Evolutionary conservation across 2,113 vertebrate species (phyloP).

Genomic region (Datnioides undecimradiatus): DNA sequence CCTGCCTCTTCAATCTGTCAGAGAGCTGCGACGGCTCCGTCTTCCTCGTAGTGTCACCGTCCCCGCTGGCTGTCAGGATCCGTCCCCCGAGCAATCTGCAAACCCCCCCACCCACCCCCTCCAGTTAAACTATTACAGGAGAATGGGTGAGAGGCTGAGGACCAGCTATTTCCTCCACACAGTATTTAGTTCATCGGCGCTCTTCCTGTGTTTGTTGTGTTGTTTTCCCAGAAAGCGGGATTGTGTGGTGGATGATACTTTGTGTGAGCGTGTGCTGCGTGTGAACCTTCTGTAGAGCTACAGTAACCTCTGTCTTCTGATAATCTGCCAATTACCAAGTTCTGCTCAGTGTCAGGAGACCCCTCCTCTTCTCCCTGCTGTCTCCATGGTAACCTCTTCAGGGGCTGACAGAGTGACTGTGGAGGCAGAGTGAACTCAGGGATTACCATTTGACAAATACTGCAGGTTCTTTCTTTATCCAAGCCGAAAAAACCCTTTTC

Average conservation of each 20-base stretch:
- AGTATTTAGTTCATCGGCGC: constrained; percentile 5
- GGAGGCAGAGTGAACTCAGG: constrained; percentile 43
- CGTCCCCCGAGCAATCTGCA: constrained; percentile 32
- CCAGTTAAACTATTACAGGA: constrained; percentile 25
- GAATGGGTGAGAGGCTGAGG: not conserved
- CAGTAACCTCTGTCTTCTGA: constrained; percentile 43
- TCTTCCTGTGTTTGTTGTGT: not conserved
- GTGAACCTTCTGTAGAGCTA: constrained; percentile 17
- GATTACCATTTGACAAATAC: constrained; percentile 56
- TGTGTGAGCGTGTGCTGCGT: constrained; percentile 9
- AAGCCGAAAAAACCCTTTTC: not conserved
- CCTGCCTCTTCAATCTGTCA: constrained; percentile 36
- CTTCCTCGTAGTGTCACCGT: constrained; percentile 40
- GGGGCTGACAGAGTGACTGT: constrained; percentile 29
- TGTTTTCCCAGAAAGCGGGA: not conserved
- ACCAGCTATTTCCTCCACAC: constrained; percentile 26
- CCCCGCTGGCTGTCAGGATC: constrained; percentile 36
- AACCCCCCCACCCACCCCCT: too few relatives aligned
- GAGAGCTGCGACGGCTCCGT: not conserved
- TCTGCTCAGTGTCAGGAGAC: constrained; percentile 39
- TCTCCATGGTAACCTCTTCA: constrained; percentile 72
- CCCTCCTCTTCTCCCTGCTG: constrained; percentile 2
- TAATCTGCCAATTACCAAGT: constrained; percentile 68
- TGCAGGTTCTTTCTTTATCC: constrained; percentile 26
- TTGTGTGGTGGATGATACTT: not conserved